phyloP scores from a whole-genome alignment of 2,888 invertebrate genomes.

The Nysson spinosus region DNA sequence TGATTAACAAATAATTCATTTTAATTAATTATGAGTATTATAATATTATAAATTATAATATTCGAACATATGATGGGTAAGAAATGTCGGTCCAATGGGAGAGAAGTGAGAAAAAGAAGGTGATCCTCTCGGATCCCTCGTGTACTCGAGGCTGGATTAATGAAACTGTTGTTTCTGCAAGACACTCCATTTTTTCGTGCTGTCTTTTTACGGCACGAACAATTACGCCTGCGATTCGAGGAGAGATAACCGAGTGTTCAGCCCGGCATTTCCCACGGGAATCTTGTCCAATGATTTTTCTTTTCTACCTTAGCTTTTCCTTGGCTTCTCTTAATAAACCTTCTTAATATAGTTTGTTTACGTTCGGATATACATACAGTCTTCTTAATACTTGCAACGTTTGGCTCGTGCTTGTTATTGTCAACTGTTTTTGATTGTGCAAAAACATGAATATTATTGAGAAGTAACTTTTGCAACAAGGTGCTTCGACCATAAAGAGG shows the following conservation, averaged over 20 bases:
- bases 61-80: too few relatives aligned
- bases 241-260: slow-evolving; percentile 16
- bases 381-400: slow-evolving; percentile 6
- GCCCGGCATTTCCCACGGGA: slow-evolving; percentile 17
- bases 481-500: too few relatives aligned
- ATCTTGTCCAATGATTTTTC: slow-evolving; percentile 7
- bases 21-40: too few relatives aligned
- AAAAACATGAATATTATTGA: background rate
- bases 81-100: background rate
- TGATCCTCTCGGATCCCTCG: slow-evolving; percentile 5
- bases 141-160: slow-evolving; percentile 9
- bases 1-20: too few relatives aligned
- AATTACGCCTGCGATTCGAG: slow-evolving; percentile 22
- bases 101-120: background rate
- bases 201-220: slow-evolving; percentile 12
- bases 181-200: slow-evolving; percentile 2
- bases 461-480: too few relatives aligned
- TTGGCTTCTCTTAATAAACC: background rate
- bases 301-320: slow-evolving; percentile 3
- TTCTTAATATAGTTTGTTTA: slow-evolving; percentile 17
- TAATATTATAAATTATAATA: too few relatives aligned
- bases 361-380: slow-evolving; percentile 11
- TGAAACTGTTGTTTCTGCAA: slow-evolving; percentile 8
- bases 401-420: too few relatives aligned
- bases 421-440: background rate